phyloP scores from a whole-genome alignment of 2,888 invertebrate species.

The Cistogaster globosa region DNA sequence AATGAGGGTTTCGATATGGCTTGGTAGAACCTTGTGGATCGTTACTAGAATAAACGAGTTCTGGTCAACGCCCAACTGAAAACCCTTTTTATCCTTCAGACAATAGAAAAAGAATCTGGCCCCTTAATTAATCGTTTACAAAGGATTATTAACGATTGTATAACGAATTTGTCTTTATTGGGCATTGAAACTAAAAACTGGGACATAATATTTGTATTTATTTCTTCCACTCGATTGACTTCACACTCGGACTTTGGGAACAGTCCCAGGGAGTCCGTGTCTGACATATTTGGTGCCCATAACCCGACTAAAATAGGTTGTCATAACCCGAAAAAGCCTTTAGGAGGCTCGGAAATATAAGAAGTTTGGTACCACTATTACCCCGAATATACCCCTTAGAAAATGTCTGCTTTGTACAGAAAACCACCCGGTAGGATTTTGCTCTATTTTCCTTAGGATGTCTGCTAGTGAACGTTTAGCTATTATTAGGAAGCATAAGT shows the following conservation, averaged over 20 bases:
- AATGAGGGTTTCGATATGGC: too few relatives aligned
- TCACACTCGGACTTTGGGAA: too few relatives aligned
- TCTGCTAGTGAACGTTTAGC: not conserved
- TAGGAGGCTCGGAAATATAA: not conserved
- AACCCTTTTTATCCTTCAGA: too few relatives aligned
- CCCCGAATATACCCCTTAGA: not conserved
- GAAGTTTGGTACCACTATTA: not conserved
- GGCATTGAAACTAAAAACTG: not conserved
- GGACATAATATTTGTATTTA: not conserved
- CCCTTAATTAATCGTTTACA: too few relatives aligned
- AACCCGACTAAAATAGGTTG: not conserved
- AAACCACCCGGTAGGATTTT: too few relatives aligned
- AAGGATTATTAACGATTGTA: not conserved
- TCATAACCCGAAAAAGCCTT: not conserved
- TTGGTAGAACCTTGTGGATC: too few relatives aligned
- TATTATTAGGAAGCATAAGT: not conserved
- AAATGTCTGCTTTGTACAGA: too few relatives aligned
- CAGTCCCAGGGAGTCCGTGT: conserved; percentile 3
- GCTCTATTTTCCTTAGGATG: too few relatives aligned
- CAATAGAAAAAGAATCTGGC: too few relatives aligned
- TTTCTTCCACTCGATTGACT: too few relatives aligned
- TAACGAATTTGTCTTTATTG: not conserved
- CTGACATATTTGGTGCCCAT: not conserved
- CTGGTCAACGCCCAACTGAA: too few relatives aligned
- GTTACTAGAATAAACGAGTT: too few relatives aligned